These are phyloP conservation scores for Styela clava DNA, from an alignment of 23 tunicate genomes.

Conservation along the genomic window DNA sequence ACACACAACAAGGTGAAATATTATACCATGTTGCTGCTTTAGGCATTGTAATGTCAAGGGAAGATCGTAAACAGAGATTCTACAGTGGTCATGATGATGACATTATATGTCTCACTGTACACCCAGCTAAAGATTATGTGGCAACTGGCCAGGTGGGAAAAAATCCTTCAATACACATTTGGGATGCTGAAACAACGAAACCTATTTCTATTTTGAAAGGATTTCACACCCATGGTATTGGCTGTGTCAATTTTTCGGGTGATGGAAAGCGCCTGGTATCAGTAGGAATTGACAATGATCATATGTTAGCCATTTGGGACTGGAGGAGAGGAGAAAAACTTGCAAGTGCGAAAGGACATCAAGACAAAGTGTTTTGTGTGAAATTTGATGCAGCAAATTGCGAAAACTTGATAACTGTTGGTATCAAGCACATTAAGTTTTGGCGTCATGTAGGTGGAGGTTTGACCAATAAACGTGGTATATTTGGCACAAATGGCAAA, in stretches of 20 bases:
- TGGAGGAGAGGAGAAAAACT: conserved; percentile 88
- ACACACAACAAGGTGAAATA: conserved; percentile 71
- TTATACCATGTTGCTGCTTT: conserved; percentile 94
- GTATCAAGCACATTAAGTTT: conserved; percentile 95
- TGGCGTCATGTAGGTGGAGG: conserved; percentile 98
- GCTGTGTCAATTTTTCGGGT: conserved; percentile 77
- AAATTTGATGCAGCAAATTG: conserved; percentile 43
- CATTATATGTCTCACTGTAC: conserved; percentile 77
- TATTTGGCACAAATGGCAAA: conserved; percentile 76
- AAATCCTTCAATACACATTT: conserved; percentile 82
- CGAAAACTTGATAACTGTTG: conserved; percentile 72
- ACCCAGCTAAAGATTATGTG: conserved; percentile 78
- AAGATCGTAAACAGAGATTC: conserved; percentile 54
- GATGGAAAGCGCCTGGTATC: conserved; percentile 92
- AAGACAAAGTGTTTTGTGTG: conserved; percentile 82
- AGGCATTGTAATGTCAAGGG: conserved; percentile 56
- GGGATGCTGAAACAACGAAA: conserved; percentile 59
- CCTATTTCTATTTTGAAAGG: conserved; percentile 84
- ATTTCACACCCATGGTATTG: conserved; percentile 81
- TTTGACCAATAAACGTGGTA: conserved; percentile 74
- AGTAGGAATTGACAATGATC: conserved; percentile 94
- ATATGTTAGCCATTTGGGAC: conserved; percentile 95
- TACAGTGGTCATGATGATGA: conserved; percentile 96
- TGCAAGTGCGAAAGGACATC: conserved; percentile 73
- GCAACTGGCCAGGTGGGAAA: conserved; percentile 96